Conservation (phyloP, 2,888 invertebrate species). For the Spatulosminthurus flaviceps region DNA sequence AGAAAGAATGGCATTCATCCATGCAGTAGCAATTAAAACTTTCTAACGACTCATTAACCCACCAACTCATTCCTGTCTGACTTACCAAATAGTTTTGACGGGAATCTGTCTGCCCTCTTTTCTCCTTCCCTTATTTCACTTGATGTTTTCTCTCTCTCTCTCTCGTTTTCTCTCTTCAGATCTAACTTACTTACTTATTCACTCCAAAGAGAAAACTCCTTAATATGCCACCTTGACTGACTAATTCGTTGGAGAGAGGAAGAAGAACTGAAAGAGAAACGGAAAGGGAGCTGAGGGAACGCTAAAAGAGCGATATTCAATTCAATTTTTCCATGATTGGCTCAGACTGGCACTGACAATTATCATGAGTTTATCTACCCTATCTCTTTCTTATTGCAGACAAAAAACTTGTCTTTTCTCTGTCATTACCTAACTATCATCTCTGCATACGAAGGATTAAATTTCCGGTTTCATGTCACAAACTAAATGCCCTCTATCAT, state of each 20-base stretch:
- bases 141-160: background rate
- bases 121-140: conserved; percentile 3
- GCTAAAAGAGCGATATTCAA: conserved; percentile 19
- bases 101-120: conserved; percentile 4
- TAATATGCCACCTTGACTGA: background rate
- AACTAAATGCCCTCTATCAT: background rate
- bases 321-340: conserved; percentile 29
- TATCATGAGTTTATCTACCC: background rate
- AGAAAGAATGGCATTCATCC: conserved; percentile 30
- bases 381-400: background rate
- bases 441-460: background rate
- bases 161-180: background rate
- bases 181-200: too few relatives aligned
- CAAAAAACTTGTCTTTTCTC: background rate
- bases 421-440: background rate
- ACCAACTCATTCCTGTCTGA: conserved; percentile 46
- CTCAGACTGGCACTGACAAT: conserved; percentile 20
- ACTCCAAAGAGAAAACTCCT: conserved; percentile 11
- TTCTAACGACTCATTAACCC: conserved; percentile 63
- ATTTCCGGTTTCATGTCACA: conserved; percentile 6
- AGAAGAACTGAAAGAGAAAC: background rate
- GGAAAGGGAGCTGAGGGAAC: background rate
- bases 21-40: conserved; percentile 59
- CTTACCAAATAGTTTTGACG: conserved; percentile 51
- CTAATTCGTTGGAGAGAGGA: conserved; percentile 7